Base-by-base conservation (phyloP, 2,797 vertebrate species). In the Catostomus latipinnis region DNA sequence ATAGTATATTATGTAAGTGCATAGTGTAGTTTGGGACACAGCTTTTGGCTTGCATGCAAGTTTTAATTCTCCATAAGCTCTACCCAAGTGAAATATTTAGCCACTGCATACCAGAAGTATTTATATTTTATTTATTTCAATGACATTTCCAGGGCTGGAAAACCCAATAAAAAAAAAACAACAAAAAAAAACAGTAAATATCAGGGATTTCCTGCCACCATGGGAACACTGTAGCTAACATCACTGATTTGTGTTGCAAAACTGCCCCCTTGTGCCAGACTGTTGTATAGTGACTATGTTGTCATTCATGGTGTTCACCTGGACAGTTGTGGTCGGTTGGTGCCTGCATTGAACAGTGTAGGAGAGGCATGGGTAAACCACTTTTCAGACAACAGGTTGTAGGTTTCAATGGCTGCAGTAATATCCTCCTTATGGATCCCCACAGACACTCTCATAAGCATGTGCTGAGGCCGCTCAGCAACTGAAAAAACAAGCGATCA, bases 351-450 rank as follows among this genome's bases (percentile, higher is more conserved):
- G 92, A 99, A 99, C 34, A 99, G 93, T 0, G 98, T 99, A 0
- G 98, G 98, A 0, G 98, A 99, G 12, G 98, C 98, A 13, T 99
- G 98, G 0, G 97, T 99, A 87, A 99, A 99, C 98, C 98, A 99
- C 80, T 90, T 95, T 90, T 99, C 98, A 0, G 98, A 99, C 62
- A 99, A 94, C 66, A 99, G 94, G 86, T 99, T 99, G 90, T 99
- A 99, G 0, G 98, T 99, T 87, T 98, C 96, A 1, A 99, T 96
- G n/a, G 95, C 96, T 0, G 96, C 95, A 0, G 96, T 94, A 0
- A 99, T 98, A 78, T 97, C 95, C 0, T 18, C 67, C 49, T 92
- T 89, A 79, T 99, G 98, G 90, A 99, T 98, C 0, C 98, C 98
- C 16, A 99, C 98, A 0, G 98, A 86, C 1, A 99, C 98, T 63